phyloP scores from a whole-genome alignment of 92 coral and sea anemone genomes.

The Blastomussa wellsi region DNA sequence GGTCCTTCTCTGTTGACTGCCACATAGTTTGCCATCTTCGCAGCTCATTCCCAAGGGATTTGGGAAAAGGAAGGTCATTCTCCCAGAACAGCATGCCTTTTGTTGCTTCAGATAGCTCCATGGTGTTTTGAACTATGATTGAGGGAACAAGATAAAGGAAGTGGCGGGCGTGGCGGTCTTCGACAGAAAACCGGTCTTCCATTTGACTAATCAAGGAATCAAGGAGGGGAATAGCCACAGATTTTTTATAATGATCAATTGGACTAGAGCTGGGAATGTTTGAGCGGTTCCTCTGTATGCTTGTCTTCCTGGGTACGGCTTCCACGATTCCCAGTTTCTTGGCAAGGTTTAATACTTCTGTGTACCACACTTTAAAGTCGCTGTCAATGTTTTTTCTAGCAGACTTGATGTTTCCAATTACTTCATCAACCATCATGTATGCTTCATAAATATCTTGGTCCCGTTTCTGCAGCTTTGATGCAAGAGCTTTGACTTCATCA shows the following conservation, averaged over 20 bases:
- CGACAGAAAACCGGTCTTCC: slow-evolving; percentile 47
- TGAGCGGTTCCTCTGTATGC: slow-evolving; percentile 48
- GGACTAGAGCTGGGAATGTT: slow-evolving; percentile 52
- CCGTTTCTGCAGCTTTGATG: slow-evolving; percentile 63
- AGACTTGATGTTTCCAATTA: slow-evolving; percentile 36
- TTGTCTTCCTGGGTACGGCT: slow-evolving; percentile 48
- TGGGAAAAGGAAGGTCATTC: slow-evolving; percentile 52
- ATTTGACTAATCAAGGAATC: slow-evolving; percentile 43
- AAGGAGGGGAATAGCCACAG: slow-evolving; percentile 58
- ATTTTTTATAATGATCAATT: slow-evolving; percentile 45
- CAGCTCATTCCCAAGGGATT: slow-evolving; percentile 60
- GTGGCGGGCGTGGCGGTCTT: slow-evolving; percentile 38
- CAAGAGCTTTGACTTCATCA: slow-evolving; percentile 56
- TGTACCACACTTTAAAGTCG: slow-evolving; percentile 34
- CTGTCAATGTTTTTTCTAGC: slow-evolving; percentile 38
- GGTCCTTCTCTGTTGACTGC: slow-evolving; percentile 49
- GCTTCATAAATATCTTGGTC: slow-evolving; percentile 58
- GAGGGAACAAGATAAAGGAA: slow-evolving; percentile 43
- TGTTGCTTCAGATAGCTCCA: slow-evolving; percentile 51
- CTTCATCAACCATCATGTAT: slow-evolving; percentile 58
- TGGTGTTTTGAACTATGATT: slow-evolving; percentile 38
- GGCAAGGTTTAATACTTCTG: slow-evolving; percentile 44
- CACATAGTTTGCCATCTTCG: slow-evolving; percentile 32
- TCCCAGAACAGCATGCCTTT: slow-evolving; percentile 53
- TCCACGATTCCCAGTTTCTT: slow-evolving; percentile 46